Evolutionary conservation across 2,888 invertebrate species (phyloP), one percentile per base, ranked within the genome.

Genomic region (Endomychus coccineus): DNA sequence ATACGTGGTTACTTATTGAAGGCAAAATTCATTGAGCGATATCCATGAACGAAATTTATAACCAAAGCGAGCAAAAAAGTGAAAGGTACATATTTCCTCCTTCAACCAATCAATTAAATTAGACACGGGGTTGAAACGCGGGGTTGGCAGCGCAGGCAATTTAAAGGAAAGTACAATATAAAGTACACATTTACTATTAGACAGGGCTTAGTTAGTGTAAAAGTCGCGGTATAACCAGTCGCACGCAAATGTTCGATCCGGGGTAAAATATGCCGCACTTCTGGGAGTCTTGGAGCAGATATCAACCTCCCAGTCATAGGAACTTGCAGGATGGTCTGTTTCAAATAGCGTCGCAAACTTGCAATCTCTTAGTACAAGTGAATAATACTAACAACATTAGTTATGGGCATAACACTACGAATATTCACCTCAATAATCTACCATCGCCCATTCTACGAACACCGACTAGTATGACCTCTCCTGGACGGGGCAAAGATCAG

Each of bases 281-380:
- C 64, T 77, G 76, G 75, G 76, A 77, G 54, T 67, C 77, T 39
- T 50, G 52, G 19, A 52, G 49, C 42, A 49, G 49, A 39, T n/a
- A n/a, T n/a, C n/a, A n/a, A n/a, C 70, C 71, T 48, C 64, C 70
- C 36, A 72, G 71, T 49, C 74, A 74, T 49, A 70, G 77, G 34
- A 81, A 81, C 61, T 62, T 83, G 45, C 81, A 83, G 55, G 83
- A 83, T 55, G 83, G 83, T 4, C 68, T 83, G 17, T 81, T 83
- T 57, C 83, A 83, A 69, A 83, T 83, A 47, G 83, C 82, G 3
- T 80, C 82, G 9, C 83, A 83, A 61, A 83, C 83, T 37, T 83
- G 83, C 56, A 82, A 80, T 59, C 78, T 83, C 46, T 67, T 83
- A 42, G 81, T 83, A 37, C 81, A 83, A 73, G 80, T 82, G 46